Evolutionary conservation across 2,797 vertebrate species (phyloP).

Genomic region (Myiothlypis coronata): DNA sequence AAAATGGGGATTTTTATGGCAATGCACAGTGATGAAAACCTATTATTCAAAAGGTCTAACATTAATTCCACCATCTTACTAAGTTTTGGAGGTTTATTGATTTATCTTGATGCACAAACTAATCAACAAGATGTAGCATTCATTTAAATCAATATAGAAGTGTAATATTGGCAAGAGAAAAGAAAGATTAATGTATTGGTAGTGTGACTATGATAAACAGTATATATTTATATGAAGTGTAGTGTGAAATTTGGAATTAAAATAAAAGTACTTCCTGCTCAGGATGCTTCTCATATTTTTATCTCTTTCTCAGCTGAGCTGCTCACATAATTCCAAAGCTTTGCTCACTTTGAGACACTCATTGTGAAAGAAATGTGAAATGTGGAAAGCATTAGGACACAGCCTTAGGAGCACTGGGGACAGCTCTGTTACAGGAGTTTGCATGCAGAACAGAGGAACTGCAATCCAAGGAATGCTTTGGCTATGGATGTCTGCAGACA

Average conservation of each 20-base stretch:
- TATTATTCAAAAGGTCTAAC: background rate
- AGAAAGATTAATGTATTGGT: background rate
- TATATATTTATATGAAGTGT: background rate
- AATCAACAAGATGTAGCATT: constrained; percentile 3
- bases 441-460: background rate
- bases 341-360: background rate
- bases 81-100: constrained; percentile 24
- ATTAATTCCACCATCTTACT: background rate
- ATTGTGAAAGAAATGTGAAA: background rate
- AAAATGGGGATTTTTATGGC: background rate
- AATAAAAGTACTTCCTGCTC: background rate
- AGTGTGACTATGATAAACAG: background rate
- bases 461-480: background rate
- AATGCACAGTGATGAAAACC: background rate
- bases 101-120: constrained; percentile 30
- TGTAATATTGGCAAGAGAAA: background rate
- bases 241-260: background rate
- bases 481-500: background rate
- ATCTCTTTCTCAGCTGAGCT: background rate
- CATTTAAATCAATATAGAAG: constrained; percentile 52
- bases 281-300: background rate
- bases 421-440: background rate
- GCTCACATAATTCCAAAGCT: background rate
- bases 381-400: background rate
- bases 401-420: background rate